phyloP scores from a whole-genome alignment of 2,113 vertebrate species.

The Xyliphius kryptos region DNA sequence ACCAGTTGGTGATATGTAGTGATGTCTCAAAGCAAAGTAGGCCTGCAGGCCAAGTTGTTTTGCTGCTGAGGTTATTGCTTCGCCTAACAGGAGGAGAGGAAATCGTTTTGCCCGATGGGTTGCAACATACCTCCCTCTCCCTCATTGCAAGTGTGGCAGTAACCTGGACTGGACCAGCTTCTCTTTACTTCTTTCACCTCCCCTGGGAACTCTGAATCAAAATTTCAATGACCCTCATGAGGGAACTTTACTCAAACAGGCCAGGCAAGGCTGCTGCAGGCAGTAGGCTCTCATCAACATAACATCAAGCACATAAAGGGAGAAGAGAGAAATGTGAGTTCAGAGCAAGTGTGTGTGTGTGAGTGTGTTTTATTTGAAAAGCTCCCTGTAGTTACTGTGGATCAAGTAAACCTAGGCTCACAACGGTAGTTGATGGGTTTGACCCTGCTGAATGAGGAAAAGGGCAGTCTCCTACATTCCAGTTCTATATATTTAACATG shows the following conservation, averaged over 20 bases:
- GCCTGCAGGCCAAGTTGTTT: slow-evolving; percentile 21
- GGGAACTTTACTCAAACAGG: slow-evolving; percentile 42
- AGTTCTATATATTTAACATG: not conserved
- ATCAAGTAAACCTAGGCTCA: not conserved
- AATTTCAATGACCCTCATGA: slow-evolving; percentile 43
- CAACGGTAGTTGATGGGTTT: slow-evolving; percentile 6
- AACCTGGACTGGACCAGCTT: slow-evolving; percentile 24
- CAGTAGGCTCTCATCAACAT: slow-evolving; percentile 40
- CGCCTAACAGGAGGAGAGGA: slow-evolving; percentile 32
- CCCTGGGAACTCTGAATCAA: slow-evolving; percentile 44
- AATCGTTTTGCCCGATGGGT: slow-evolving; percentile 46
- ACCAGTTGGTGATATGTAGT: slow-evolving; percentile 24
- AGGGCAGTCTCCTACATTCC: not conserved
- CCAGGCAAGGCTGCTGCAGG: slow-evolving; percentile 17
- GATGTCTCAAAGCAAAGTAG: slow-evolving; percentile 13
- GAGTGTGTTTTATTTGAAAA: too few species aligned
- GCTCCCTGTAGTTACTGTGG: slow-evolving; percentile 10
- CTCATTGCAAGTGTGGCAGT: slow-evolving; percentile 8
- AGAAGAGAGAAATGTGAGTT: slow-evolving; percentile 21
- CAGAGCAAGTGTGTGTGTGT: slow-evolving; percentile 17
- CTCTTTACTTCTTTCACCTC: slow-evolving; percentile 33
- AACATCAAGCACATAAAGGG: slow-evolving; percentile 35
- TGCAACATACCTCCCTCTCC: slow-evolving; percentile 23
- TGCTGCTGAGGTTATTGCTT: slow-evolving; percentile 37
- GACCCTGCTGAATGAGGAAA: slow-evolving; percentile 4